Percentiles rank a stretch among this genome's conserved stretches.
Conservation (phyloP, 2,113 vertebrate genomes). For the Elephas maximus region DNA sequence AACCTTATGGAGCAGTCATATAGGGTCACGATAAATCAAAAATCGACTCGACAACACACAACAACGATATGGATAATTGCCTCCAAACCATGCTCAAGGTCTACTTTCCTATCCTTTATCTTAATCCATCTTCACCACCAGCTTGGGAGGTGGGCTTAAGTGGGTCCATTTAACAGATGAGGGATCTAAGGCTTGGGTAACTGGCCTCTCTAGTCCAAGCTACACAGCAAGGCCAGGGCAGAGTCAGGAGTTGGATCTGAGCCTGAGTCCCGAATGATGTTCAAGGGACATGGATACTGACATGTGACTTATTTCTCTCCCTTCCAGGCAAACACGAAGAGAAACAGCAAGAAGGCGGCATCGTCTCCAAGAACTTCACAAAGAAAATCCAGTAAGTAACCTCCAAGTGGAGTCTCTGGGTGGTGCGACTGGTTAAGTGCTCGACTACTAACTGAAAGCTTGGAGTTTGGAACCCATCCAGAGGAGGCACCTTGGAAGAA, state of each 20-base stretch:
- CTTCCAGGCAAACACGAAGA: constrained; percentile 96
- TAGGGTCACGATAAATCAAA: neutral
- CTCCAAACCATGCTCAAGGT: neutral
- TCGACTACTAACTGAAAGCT: neutral
- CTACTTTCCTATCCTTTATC: neutral
- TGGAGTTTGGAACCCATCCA: neutral
- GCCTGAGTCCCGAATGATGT: fast-evolving
- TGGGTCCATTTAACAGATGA: neutral
- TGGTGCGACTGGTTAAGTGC: no score
- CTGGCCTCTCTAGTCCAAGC: neutral
- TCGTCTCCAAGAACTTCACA: constrained; percentile 99
- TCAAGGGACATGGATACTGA: neutral
- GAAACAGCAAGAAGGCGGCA: constrained; percentile 97
- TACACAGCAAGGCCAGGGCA: neutral
- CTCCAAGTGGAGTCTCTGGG: neutral
- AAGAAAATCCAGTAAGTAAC: constrained; percentile 99
- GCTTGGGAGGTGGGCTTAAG: neutral
- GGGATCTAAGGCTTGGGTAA: neutral
- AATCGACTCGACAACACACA: neutral
- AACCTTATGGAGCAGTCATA: neutral
- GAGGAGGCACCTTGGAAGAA: neutral
- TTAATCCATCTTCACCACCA: neutral
- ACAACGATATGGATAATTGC: neutral
- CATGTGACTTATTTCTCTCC: constrained; percentile 18
- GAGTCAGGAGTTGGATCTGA: neutral